phyloP scores from a whole-genome alignment of 2,888 invertebrate species.

The Balanococcus diminutus region DNA sequence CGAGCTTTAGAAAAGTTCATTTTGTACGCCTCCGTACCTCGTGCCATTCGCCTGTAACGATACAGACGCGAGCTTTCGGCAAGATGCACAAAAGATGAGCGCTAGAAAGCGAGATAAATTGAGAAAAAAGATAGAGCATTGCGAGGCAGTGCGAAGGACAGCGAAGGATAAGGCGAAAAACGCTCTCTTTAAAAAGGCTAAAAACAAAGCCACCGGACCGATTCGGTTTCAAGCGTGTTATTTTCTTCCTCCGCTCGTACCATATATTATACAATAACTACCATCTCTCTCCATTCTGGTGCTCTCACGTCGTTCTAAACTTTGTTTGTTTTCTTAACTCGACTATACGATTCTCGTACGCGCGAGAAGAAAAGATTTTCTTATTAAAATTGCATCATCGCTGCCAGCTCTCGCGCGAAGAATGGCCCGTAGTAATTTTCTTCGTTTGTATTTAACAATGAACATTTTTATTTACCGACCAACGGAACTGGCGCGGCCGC shows the following conservation, averaged over 20 bases:
- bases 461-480: neutral
- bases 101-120: neutral
- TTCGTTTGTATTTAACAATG: neutral
- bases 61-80: neutral
- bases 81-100: neutral
- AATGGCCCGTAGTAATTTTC: neutral
- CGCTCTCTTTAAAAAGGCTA: neutral
- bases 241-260: neutral
- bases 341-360: neutral
- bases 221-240: neutral
- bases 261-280: neutral
- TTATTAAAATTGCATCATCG: neutral
- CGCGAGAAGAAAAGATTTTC: neutral
- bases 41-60: neutral
- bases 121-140: neutral
- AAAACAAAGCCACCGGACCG: constrained; percentile 17
- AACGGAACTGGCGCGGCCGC: neutral
- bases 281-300: neutral
- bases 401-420: neutral
- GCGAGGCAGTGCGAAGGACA: neutral
- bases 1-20: constrained; percentile 17
- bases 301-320: neutral
- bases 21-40: neutral
- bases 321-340: neutral
- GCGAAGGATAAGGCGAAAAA: neutral